A percentile compares a stretch with the other conserved stretches of the same genome.
Conservation (phyloP, 2,888 invertebrate species). For the Drosophila tanythrix region DNA sequence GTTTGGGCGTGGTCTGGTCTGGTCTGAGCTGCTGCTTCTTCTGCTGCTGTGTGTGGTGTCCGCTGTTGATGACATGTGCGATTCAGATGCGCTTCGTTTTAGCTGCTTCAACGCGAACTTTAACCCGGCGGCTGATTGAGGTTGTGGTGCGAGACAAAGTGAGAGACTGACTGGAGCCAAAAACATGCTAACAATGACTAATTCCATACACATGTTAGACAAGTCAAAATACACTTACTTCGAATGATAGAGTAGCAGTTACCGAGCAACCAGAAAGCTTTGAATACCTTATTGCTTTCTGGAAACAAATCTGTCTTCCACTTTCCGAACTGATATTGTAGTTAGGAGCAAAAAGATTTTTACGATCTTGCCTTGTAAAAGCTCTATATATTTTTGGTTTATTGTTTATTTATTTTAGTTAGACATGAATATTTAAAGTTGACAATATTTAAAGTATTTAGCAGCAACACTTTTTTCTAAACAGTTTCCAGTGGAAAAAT, state of each 20-base stretch:
- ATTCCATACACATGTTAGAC: conserved; percentile 46
- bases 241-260: background rate
- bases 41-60: conserved; percentile 4
- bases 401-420: too few species aligned
- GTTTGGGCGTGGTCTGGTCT: conserved; percentile 3
- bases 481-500: background rate
- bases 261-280: background rate
- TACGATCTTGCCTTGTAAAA: too few species aligned
- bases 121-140: conserved; percentile 28
- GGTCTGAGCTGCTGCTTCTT: background rate
- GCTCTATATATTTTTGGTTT: background rate
- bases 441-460: too few species aligned
- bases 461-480: background rate
- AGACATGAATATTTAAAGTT: background rate
- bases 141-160: background rate
- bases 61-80: conserved; percentile 71
- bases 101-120: conserved; percentile 25
- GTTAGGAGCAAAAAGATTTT: background rate
- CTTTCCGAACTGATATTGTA: background rate
- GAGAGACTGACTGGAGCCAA: conserved; percentile 26
- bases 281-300: background rate
- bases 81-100: conserved; percentile 64
- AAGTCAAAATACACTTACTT: background rate
- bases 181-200: conserved; percentile 57
- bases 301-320: background rate